Percentiles rank a stretch among this genome's conserved stretches.
phyloP scores from a whole-genome alignment of 2,113 vertebrate genomes.

The Amphiprion ocellaris region DNA sequence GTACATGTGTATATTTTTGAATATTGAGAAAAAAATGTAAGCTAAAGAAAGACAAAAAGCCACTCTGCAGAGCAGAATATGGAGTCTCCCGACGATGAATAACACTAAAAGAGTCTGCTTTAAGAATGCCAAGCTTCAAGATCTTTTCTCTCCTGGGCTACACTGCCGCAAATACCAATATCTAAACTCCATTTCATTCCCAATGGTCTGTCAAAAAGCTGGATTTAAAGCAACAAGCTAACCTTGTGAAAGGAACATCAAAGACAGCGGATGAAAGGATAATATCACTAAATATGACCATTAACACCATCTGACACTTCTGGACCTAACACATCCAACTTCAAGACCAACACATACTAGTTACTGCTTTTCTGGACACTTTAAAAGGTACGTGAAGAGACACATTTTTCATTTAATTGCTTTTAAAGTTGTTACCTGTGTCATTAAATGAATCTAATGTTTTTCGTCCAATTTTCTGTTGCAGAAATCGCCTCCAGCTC shows the following conservation, averaged over 20 bases:
- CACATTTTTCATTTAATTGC: not conserved
- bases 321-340: slow-evolving; percentile 36
- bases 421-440: not conserved
- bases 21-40: slow-evolving; percentile 9
- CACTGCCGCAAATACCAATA: slow-evolving; percentile 39
- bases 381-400: slow-evolving; percentile 31
- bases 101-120: slow-evolving; percentile 41
- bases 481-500: slow-evolving; percentile 30
- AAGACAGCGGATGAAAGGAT: not conserved
- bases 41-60: slow-evolving; percentile 51
- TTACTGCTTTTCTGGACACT: slow-evolving; percentile 33
- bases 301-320: slow-evolving; percentile 14
- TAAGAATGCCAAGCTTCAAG: slow-evolving; percentile 67
- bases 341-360: slow-evolving; percentile 44
- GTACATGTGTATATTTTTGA: slow-evolving; percentile 69
- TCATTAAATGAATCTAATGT: not conserved
- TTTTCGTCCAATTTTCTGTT: slow-evolving; percentile 16
- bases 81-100: slow-evolving; percentile 53
- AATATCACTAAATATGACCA: slow-evolving; percentile 14
- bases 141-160: slow-evolving; percentile 58
- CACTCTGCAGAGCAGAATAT: slow-evolving; percentile 86
- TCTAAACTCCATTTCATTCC: slow-evolving; percentile 18
- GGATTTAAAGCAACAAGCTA: slow-evolving; percentile 27
- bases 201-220: slow-evolving; percentile 3
- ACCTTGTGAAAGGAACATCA: slow-evolving; percentile 5